These are phyloP conservation scores for Epirrhoe alternata DNA, from an alignment of 2,888 invertebrate genomes.

Conservation along the genomic window DNA sequence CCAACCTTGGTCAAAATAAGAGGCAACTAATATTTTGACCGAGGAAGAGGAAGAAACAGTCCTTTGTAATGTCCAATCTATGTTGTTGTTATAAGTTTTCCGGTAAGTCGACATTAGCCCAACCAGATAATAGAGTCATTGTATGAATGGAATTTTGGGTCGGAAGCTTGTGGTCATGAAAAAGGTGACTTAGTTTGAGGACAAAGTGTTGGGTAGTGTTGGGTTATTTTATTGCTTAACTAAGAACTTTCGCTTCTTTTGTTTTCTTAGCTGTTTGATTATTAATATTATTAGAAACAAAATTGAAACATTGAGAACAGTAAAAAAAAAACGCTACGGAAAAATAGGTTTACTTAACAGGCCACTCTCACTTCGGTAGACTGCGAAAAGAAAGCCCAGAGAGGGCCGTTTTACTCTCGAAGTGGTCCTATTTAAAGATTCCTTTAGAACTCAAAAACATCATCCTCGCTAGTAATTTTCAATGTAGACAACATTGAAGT, in stretches of 20 bases:
- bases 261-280: neutral
- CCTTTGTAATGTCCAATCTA: neutral
- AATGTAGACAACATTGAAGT: no score
- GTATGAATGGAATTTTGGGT: conserved; percentile 55
- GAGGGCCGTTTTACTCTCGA: no score
- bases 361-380: no score
- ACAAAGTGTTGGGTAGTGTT: conserved; percentile 46
- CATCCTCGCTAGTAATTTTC: no score
- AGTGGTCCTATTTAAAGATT: no score
- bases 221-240: conserved; percentile 12
- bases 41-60: neutral
- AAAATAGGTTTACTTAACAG: no score
- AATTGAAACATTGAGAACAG: no score
- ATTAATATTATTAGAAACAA: no score
- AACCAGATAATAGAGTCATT: conserved; percentile 57
- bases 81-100: conserved; percentile 16
- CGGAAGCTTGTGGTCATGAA: conserved; percentile 51
- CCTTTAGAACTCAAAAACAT: no score
- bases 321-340: no score
- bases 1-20: neutral
- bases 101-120: conserved; percentile 17
- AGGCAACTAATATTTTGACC: neutral
- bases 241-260: neutral
- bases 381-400: no score
- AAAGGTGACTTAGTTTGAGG: conserved; percentile 54